Base-by-base conservation (phyloP, 2,888 invertebrate species). In the Dilophus febrilis region DNA sequence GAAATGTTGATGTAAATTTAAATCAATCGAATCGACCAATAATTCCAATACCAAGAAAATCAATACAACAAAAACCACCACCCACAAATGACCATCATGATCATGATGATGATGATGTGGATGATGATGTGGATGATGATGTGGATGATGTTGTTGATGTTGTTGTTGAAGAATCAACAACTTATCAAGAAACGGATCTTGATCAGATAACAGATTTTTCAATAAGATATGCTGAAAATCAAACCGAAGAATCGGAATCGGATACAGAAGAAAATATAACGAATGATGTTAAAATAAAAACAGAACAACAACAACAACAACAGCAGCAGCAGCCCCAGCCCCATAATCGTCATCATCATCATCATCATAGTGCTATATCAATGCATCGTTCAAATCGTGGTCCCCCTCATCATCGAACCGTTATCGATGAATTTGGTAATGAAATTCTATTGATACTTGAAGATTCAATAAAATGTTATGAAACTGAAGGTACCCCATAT, bases 141-240 rank as follows among this genome's bases (percentile, higher is more conserved):
- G 12, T n/a, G 5, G 11, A 4, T 7, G 11, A 4, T n/a, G 13
- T n/a, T n/a, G 29, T 4, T n/a, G 29, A 29, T 29, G 4, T 29
- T 29, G 12, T 27, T 5, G 35, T 29, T 14, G 34, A 34, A 17
- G n/a, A 14, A 14, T 10, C 22, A 17, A 10, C 29, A 14, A 28
- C 81, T 56, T 85, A 85, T 57, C 84, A 87, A 32, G 88, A 90
- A 61, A 88, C 87, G 0, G 90, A 91, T 62, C 62, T 90, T 37
- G 88, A 88, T 58, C 90, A 90, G 56, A 87, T 88, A 0, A 91
- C 91, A 0, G 85, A 92, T 64, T 92, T 87, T 55, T 90, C 91
- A 47, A 63, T 90, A 42, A 71, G 86, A 19, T 92, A 90, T 56
- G 82, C 83, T 1, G 90, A 91, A 58, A 81, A 81, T 49, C 82